Percentiles rank a stretch among this genome's conserved stretches.
Conservation (phyloP, 2,888 invertebrate species). For the Hartigia nigra region DNA sequence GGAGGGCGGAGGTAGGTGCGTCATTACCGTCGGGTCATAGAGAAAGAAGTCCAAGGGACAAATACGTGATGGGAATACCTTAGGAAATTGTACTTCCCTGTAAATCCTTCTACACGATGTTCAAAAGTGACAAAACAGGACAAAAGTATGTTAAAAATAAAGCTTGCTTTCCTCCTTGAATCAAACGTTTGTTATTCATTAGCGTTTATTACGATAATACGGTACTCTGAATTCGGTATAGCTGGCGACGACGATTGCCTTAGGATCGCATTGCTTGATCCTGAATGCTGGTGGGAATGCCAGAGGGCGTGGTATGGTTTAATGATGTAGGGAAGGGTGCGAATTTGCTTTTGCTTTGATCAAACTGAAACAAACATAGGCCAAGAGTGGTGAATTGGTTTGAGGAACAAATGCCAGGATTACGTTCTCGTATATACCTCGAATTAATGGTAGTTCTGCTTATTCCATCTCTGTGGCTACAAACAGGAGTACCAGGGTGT, state of each 20-base stretch:
- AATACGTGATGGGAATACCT: background rate
- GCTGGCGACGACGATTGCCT: background rate
- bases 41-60: background rate
- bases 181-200: background rate
- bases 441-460: slow-evolving; percentile 34
- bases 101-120: background rate
- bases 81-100: background rate
- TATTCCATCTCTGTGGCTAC: background rate
- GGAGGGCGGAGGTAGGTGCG: background rate
- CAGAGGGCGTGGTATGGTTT: background rate
- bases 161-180: background rate
- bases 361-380: background rate
- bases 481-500: background rate
- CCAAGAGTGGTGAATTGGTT: background rate
- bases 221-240: background rate
- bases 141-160: background rate
- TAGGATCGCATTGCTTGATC: background rate
- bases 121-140: background rate
- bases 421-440: slow-evolving; percentile 29
- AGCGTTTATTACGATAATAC: background rate
- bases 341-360: slow-evolving; percentile 1
- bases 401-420: background rate
- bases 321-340: background rate
- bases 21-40: background rate
- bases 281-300: background rate